phyloP scores from a whole-genome alignment of 2,797 vertebrate genomes.

The Alectoris magna region DNA sequence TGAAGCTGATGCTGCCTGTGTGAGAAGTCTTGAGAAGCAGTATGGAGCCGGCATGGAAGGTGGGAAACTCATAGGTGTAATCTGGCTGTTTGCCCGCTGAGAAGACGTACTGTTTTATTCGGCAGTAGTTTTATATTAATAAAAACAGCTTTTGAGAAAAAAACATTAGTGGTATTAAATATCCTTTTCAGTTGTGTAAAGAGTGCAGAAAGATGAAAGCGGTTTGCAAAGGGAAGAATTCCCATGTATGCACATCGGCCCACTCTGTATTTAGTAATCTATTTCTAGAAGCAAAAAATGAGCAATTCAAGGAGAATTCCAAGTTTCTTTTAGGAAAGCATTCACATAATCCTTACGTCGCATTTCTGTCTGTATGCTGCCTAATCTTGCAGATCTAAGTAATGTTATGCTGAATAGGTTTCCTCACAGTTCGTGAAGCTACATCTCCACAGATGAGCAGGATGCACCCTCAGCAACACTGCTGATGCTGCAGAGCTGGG shows the following conservation, averaged over 20 bases:
- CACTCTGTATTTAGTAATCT: slow-evolving; percentile 50
- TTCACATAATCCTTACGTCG: slow-evolving; percentile 21
- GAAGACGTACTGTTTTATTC: slow-evolving; percentile 20
- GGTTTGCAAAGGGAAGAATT: slow-evolving; percentile 41
- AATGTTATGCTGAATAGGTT: neutral
- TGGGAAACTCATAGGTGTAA: neutral
- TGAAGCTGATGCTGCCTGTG: neutral
- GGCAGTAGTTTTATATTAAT: slow-evolving; percentile 4
- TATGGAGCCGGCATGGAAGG: accelerated
- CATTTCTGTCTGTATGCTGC: neutral
- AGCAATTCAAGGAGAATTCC: slow-evolving; percentile 2
- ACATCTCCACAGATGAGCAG: neutral
- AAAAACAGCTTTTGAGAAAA: neutral
- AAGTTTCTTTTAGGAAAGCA: slow-evolving; percentile 29
- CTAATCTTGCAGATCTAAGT: neutral
- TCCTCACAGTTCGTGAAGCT: neutral
- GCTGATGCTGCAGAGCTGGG: too few species aligned
- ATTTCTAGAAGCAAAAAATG: neutral
- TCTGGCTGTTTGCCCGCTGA: neutral
- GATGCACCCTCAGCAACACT: neutral
- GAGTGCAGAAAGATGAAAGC: neutral
- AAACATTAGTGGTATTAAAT: neutral
- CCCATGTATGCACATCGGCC: slow-evolving; percentile 23
- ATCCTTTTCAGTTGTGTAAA: neutral
- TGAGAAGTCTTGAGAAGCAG: neutral